A percentile compares a stretch with the other conserved stretches of the same genome.
Conservation (phyloP, 2,888 invertebrate species). For the Drosophila nigritarsus region DNA sequence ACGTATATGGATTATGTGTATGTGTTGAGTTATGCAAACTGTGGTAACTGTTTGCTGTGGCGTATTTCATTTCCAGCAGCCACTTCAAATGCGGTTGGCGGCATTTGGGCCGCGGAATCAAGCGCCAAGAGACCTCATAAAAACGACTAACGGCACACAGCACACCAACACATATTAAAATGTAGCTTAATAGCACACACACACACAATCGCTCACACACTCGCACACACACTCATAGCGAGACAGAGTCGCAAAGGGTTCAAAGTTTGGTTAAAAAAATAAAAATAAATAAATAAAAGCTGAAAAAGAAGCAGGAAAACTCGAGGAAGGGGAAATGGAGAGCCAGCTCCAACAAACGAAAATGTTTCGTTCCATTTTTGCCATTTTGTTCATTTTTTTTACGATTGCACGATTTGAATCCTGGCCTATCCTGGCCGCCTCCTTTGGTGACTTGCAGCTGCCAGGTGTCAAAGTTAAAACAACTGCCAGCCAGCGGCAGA, state of each 20-base stretch:
- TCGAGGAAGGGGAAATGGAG: slow-evolving; percentile 14
- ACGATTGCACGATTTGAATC: slow-evolving; percentile 73
- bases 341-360: slow-evolving; percentile 35
- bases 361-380: slow-evolving; percentile 66
- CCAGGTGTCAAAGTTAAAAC: slow-evolving; percentile 46
- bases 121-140: slow-evolving; percentile 81
- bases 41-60: slow-evolving; percentile 61
- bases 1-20: slow-evolving; percentile 14
- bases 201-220: slow-evolving; percentile 20
- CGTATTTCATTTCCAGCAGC: slow-evolving; percentile 74
- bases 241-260: slow-evolving; percentile 59
- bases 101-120: slow-evolving; percentile 80
- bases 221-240: slow-evolving; percentile 3
- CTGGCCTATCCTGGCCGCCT: slow-evolving; percentile 16
- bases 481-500: background rate
- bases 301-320: background rate
- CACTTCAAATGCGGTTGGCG: slow-evolving; percentile 80
- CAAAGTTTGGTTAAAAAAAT: slow-evolving; percentile 63
- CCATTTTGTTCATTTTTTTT: slow-evolving; percentile 10
- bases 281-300: slow-evolving; percentile 11
- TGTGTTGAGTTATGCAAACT: slow-evolving; percentile 74
- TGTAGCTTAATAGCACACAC: slow-evolving; percentile 72
- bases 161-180: slow-evolving; percentile 67
- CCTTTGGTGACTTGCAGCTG: slow-evolving; percentile 43
- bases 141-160: slow-evolving; percentile 73